phyloP scores from a whole-genome alignment of 2,797 vertebrate species.

The Spea hammondii region DNA sequence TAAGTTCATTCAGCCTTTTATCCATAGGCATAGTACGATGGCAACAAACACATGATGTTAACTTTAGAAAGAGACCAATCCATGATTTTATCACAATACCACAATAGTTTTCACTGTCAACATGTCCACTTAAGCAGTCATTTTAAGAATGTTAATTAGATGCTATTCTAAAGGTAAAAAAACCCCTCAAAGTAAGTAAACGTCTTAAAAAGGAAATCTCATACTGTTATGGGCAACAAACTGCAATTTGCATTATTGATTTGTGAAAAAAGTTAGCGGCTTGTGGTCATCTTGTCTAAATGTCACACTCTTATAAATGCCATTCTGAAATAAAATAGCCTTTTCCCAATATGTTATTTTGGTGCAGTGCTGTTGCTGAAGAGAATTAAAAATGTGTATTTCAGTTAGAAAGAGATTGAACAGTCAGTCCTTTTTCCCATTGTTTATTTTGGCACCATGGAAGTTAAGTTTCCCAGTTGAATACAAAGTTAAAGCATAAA shows the following conservation, averaged over 20 bases:
- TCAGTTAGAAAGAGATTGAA: neutral
- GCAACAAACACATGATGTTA: neutral
- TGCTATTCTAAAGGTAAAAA: neutral
- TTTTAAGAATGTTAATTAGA: neutral
- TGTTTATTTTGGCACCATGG: neutral
- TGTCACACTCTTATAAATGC: constrained; percentile 52
- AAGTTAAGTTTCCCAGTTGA: neutral
- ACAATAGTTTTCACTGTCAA: constrained; percentile 1
- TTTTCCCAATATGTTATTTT: constrained; percentile 11
- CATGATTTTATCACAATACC: neutral
- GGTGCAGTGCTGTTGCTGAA: neutral
- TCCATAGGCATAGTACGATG: neutral
- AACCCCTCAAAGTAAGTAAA: constrained; percentile 4
- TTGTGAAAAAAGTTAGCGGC: constrained; percentile 48
- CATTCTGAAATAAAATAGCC: constrained; percentile 21
- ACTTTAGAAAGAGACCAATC: neutral
- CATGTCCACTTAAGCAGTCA: neutral
- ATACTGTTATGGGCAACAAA: neutral
- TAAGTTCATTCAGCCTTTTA: neutral
- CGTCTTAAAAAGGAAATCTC: neutral
- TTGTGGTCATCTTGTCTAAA: constrained; percentile 57
- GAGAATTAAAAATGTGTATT: neutral
- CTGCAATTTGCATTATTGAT: constrained; percentile 55
- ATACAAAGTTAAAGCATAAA: neutral
- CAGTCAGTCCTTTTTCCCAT: neutral